Evolutionary conservation across 2,888 invertebrate genomes (phyloP).

Genomic region (Cactoblastis cactorum): DNA sequence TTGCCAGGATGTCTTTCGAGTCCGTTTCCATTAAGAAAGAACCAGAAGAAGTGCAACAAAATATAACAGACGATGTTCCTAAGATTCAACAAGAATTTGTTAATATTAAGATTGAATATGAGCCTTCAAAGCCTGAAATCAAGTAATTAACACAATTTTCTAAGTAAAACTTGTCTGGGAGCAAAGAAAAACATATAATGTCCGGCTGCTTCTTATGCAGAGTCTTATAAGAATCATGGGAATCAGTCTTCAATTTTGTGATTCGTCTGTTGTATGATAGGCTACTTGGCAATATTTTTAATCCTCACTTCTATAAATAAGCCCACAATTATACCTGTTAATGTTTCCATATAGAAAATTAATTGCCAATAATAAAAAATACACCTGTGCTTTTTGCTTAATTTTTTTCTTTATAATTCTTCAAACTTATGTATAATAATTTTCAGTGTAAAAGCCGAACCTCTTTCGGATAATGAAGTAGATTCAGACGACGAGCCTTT

Average conservation of each 20-base stretch:
- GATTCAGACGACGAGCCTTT: background rate
- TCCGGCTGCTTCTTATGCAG: too few species aligned
- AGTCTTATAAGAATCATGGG: too few species aligned
- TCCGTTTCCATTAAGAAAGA: background rate
- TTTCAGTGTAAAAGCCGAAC: background rate
- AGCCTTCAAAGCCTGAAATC: background rate
- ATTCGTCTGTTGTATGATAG: too few species aligned
- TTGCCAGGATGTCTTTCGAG: constrained; percentile 2
- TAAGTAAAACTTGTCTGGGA: background rate
- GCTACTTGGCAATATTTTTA: too few species aligned
- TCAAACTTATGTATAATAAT: background rate
- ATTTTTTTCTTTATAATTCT: too few species aligned
- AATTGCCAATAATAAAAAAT: too few species aligned
- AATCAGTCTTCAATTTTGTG: too few species aligned
- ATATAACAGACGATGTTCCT: background rate
- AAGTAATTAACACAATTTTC: background rate
- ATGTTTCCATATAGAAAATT: too few species aligned
- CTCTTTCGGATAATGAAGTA: background rate
- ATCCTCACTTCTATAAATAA: too few species aligned
- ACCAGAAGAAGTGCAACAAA: background rate
- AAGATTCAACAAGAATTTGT: background rate
- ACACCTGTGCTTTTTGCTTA: too few species aligned
- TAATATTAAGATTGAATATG: background rate
- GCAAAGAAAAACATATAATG: background rate
- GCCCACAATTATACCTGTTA: too few species aligned